Base-by-base conservation (phyloP, 2,888 invertebrate species). In the Alloplasta piceator region DNA sequence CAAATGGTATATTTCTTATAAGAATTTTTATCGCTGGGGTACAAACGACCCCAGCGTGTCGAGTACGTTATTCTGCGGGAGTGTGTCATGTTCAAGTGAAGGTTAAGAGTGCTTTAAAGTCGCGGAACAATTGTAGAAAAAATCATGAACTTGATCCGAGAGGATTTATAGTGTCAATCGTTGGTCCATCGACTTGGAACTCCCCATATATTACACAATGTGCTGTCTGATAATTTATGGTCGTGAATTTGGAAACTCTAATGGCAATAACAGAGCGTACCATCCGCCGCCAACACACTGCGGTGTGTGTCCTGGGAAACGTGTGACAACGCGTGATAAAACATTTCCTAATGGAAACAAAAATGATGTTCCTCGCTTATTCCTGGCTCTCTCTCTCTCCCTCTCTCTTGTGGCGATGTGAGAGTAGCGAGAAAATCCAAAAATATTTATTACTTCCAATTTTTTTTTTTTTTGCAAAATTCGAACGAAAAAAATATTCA, bases 311-410 rank as follows among this genome's bases (percentile, higher is more conserved):
- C 58, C 64, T 61, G 26, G 55, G 77, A 67, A 67, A 76, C 73
- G 63, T 70, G 81, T 85, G 84, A 85, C 84, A 83, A 77, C 73
- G 71, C 76, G 73, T 78, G 78, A 85, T 85, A 85, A 83, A 85
- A 85, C 82, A 85, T 71, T 83, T 72, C 72, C 83, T 85, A 85
- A 85, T 85, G 84, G 84, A 85, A 85, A 72, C 83, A 85, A 84
- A 84, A 84, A 83, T 85, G 78, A 77, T 83, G 82, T 82, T 83
- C 76, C 77, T 82, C 48, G 61, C 56, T 39, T 61, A 38, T 46
- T 43, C 46, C 63, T 12, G 52, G 38, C 41, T 61, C 38, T 64
- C 50, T 46, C 5, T 6, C 1, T 56, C 56, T 56, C 16, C n/a
- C 61, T 63, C 63, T 63, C n/a, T 63, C n/a, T 66, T 41, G 52